Base-by-base conservation (phyloP, 2,113 vertebrate genomes). In the Microtus oregoni region DNA sequence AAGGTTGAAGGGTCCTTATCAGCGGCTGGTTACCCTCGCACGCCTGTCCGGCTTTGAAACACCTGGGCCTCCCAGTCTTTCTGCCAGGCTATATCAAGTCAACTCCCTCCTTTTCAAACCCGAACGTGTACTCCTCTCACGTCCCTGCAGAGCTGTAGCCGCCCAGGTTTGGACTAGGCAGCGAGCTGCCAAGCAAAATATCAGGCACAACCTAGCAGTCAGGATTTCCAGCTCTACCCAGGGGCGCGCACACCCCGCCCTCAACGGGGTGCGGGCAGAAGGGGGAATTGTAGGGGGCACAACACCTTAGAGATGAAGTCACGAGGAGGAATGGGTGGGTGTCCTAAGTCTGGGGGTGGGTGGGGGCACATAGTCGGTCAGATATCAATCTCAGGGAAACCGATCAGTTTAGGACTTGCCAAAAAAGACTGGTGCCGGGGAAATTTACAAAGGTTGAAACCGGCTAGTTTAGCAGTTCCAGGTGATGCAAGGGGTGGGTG, bases 171-270 rank as follows among this genome's bases (percentile, higher is more conserved):
- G 96, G 81, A 58, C 91, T 90, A 94, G 95, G 85, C 77, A 95
- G 72, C 58, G 41, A 86, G 95, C 87, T 97, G 97, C 97, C 98
- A 96, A 97, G 97, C 95, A 96, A 97, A 98, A 98, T 28, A 97
- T 41, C 55, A 67, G 92, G 94, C 87, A 96, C 97, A 95, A 92
- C 93, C 94, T 58, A 88, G 93, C 96, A 90, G 97, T 92, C n/a
- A 26, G 90, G 87, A 95, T 94, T 97, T 90, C 92, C 79, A 63
- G 93, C 79, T 86, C 94, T 55, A 67, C 92, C 78, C 65, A 77
- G 95, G 92, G 67, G 96, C 89, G 94, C 95, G 38, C 96, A 96
- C 97, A 82, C 97, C 95, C 92, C 22, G 82, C 78, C 28, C 87
- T 95, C 86, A 3, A 85, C 86, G 41, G 94, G 91, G 96, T 96